Conservation (phyloP, 2,797 vertebrate genomes). For the Orestias chungarensis region DNA sequence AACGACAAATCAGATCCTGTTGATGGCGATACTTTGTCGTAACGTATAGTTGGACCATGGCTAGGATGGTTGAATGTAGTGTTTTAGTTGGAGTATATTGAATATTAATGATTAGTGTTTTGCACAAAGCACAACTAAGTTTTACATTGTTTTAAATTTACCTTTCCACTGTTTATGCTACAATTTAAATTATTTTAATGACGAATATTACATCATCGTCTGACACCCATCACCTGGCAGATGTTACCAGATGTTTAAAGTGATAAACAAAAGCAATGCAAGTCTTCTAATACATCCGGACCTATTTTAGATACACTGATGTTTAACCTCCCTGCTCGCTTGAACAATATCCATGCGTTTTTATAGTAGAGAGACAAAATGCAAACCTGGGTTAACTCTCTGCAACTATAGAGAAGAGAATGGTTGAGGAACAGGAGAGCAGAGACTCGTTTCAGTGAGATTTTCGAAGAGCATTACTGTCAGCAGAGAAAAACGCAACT, state of each 20-base stretch:
- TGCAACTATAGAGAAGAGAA: slow-evolving; percentile 23
- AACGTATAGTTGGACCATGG: too few species aligned
- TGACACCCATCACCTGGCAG: not conserved
- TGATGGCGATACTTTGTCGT: too few species aligned
- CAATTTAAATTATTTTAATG: too few species aligned
- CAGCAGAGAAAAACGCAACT: slow-evolving; percentile 42
- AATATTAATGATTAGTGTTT: too few species aligned
- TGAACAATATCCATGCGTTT: not conserved
- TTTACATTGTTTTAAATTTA: too few species aligned
- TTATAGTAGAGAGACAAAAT: slow-evolving; percentile 39
- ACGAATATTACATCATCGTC: too few species aligned
- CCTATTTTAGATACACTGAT: not conserved
- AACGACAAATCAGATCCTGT: too few species aligned
- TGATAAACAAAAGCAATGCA: slow-evolving; percentile 1
- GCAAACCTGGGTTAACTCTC: slow-evolving; percentile 43
- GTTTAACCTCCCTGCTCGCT: not conserved
- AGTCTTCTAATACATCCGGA: not conserved
- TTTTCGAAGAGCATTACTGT: slow-evolving; percentile 43
- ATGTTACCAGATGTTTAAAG: not conserved
- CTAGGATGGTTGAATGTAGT: too few species aligned
- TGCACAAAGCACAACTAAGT: too few species aligned
- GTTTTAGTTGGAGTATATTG: too few species aligned
- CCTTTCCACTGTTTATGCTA: too few species aligned
- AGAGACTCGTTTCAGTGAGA: slow-evolving; percentile 8
- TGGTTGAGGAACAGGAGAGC: not conserved